Percentiles rank a stretch among this genome's conserved stretches.
Conservation (phyloP, 2,797 vertebrate genomes). For the Helarctos malayanus region DNA sequence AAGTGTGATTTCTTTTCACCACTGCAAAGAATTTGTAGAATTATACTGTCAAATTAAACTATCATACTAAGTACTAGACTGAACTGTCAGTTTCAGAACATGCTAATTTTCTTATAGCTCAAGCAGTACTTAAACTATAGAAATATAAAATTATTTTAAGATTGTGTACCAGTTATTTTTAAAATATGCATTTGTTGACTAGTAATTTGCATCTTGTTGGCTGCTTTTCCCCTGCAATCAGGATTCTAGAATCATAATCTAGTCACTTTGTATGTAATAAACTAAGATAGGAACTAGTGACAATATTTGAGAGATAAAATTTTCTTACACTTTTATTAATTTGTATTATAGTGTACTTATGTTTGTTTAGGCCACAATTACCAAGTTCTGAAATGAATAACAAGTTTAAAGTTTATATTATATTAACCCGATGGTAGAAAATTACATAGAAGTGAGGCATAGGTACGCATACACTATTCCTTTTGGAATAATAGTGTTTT, state of each 20-base stretch:
- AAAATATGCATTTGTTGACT: not conserved
- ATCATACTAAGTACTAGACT: not conserved
- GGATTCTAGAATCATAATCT: not conserved
- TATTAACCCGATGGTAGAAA: not conserved
- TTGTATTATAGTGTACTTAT: not conserved
- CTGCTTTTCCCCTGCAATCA: not conserved
- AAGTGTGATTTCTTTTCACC: not conserved
- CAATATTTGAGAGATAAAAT: not conserved
- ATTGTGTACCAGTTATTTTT: not conserved
- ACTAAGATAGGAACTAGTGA: not conserved
- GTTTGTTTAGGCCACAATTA: not conserved
- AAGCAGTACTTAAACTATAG: not conserved
- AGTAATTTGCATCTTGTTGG: not conserved
- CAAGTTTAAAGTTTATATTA: not conserved
- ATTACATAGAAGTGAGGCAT: not conserved
- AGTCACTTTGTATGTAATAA: not conserved
- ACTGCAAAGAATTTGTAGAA: not conserved
- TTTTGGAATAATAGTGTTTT: not conserved
- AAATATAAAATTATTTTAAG: constrained; percentile 34
- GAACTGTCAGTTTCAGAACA: not conserved
- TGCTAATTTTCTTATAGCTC: constrained; percentile 8
- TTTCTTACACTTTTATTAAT: not conserved
- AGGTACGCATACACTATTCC: not conserved
- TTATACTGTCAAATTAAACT: constrained; percentile 26
- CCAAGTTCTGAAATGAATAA: not conserved